These are phyloP conservation scores for Chrysogorgia sp. DNA, from an alignment of 92 coral and sea anemone genomes.

Conservation along the genomic window DNA sequence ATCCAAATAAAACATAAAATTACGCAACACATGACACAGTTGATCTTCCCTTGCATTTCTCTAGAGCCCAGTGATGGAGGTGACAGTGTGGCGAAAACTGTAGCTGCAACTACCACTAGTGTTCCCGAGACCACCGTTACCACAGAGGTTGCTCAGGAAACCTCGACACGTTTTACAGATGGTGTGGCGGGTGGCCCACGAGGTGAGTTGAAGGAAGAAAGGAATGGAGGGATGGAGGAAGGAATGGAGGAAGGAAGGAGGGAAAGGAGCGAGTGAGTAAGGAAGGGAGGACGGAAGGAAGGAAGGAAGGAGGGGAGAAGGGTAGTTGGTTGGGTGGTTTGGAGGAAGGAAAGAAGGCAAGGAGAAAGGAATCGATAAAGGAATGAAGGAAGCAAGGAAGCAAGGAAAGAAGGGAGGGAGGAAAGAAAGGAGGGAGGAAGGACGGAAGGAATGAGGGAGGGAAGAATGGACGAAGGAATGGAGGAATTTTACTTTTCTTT, in stretches of 20 bases:
- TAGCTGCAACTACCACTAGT: neutral
- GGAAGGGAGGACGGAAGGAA: neutral
- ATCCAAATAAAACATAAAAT: too few species aligned
- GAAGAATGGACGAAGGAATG: neutral
- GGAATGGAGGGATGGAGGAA: neutral
- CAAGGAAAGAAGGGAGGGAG: neutral
- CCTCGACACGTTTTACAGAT: neutral
- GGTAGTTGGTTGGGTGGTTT: neutral
- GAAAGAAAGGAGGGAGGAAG: neutral
- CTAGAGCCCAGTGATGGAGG: too few species aligned
- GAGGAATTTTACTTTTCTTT: neutral
- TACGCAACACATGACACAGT: too few species aligned
- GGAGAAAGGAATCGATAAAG: neutral
- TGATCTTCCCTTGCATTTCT: too few species aligned
- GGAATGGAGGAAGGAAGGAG: neutral
- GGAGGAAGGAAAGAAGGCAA: neutral
- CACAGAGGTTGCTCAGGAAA: neutral
- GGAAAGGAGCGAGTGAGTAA: neutral
- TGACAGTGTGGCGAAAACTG: too few species aligned
- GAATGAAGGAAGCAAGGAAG: neutral
- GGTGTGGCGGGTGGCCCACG: slow-evolving; percentile 6
- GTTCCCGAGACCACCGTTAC: neutral
- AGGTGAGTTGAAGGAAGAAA: neutral
- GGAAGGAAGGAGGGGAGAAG: neutral
- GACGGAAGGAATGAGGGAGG: neutral